These are phyloP conservation scores for Isoperla grammatica DNA, from an alignment of 2,888 invertebrate species.

Conservation along the genomic window DNA sequence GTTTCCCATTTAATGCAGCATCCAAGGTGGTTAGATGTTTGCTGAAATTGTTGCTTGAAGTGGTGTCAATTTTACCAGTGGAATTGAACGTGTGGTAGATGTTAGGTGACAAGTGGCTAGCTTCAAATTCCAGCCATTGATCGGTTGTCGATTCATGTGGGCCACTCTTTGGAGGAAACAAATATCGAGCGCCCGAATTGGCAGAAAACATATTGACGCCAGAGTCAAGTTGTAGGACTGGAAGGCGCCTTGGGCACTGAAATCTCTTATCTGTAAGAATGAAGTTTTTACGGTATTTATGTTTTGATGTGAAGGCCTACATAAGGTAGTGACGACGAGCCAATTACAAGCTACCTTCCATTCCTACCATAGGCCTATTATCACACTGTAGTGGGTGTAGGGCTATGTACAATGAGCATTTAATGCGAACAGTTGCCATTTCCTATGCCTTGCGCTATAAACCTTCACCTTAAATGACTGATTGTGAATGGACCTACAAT, in stretches of 20 bases:
- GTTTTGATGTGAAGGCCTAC: too few species aligned
- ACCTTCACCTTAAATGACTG: too few species aligned
- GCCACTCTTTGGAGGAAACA: conserved; percentile 47
- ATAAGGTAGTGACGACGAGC: too few species aligned
- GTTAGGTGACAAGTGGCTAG: conserved; percentile 43
- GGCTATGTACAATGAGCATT: conserved; percentile 12
- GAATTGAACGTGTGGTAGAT: conserved; percentile 5
- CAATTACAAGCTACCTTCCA: too few species aligned
- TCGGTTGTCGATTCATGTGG: conserved; percentile 39
- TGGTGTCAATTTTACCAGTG: background rate
- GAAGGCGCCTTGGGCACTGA: conserved; percentile 56
- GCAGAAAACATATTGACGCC: conserved; percentile 62
- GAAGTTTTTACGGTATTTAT: too few species aligned
- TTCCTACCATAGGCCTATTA: background rate
- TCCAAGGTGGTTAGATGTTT: background rate
- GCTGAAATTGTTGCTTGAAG: background rate
- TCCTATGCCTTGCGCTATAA: too few species aligned
- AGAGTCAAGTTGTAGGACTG: conserved; percentile 57
- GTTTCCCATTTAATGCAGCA: conserved; percentile 17
- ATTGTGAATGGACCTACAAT: too few species aligned
- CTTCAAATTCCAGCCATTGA: conserved; percentile 46
- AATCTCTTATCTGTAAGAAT: conserved; percentile 46
- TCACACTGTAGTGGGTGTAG: too few species aligned
- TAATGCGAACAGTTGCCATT: conserved; percentile 21
- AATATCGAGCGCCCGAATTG: conserved; percentile 62